Evolutionary conservation across 2,797 vertebrate species (phyloP).

Genomic region (Coracias cyanogaster): DNA sequence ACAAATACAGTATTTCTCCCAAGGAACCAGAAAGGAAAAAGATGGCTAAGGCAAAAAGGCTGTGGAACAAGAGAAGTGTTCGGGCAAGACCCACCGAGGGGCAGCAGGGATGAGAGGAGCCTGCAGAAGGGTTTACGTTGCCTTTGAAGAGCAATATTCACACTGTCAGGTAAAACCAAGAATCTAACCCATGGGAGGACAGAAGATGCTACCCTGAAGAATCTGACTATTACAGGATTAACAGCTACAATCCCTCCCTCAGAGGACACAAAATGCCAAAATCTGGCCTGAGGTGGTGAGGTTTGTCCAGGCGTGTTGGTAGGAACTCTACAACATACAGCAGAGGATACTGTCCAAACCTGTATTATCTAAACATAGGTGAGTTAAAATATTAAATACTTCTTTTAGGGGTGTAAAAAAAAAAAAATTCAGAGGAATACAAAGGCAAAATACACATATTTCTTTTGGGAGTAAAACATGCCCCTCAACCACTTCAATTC

Average conservation of each 20-base stretch:
- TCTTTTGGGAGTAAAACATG: conserved; percentile 29
- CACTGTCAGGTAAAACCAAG: conserved; percentile 3
- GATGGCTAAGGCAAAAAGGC: background rate
- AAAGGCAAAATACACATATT: background rate
- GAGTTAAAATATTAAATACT: background rate
- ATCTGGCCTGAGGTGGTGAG: conserved; percentile 36
- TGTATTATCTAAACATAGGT: conserved; percentile 43
- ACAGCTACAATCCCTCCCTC: conserved; percentile 36
- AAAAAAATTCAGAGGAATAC: background rate
- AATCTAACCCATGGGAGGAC: conserved; percentile 39
- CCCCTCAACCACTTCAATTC: conserved; percentile 28
- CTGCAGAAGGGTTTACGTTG: background rate
- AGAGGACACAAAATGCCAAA: conserved; percentile 20
- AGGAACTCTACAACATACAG: conserved; percentile 18
- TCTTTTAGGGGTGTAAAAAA: background rate
- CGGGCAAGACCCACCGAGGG: background rate
- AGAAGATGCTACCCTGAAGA: conserved; percentile 59
- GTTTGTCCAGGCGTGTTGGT: conserved; percentile 32
- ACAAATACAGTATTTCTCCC: background rate
- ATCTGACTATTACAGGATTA: conserved; percentile 67
- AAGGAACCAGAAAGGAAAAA: background rate
- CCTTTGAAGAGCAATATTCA: conserved; percentile 50
- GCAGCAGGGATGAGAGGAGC: background rate
- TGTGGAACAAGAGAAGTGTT: background rate
- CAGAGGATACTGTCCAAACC: conserved; percentile 47